Base-by-base conservation (phyloP, 2,113 vertebrate species). In the Phasianus colchicus region DNA sequence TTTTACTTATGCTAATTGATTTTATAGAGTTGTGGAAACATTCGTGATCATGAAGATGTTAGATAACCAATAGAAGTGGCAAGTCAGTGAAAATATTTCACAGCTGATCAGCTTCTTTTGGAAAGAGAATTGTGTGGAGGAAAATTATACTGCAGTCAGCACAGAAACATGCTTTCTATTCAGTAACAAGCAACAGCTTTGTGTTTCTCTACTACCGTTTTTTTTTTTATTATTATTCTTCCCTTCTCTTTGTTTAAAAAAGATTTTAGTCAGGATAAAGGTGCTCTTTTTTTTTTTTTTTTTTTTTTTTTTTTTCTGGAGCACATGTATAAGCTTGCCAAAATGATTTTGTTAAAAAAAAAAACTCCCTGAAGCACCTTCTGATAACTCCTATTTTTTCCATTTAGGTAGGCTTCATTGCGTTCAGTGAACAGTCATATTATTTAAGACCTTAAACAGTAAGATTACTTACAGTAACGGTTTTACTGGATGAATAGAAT, bases 41-140 rank as follows among this genome's bases (percentile, higher is more conserved):
- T 34, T 70, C 0, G 0, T 0, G 1, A 25, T 70, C 4, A 1
- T 79, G 74, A 65, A 79, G 73, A 50, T 0, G 3, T 47, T 57
- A 55, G 71, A 18, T 89, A 84, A 67, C 20, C 40, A 65, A 9
- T 45, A 78, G 55, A 83, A 65, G 17, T 36, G 29, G 34, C 13
- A 19, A 47, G 30, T 70, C 0, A 4, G 48, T 79, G 40, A 48
- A 75, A 75, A 6, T 65, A 72, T 89, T 91, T 88, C 83, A 17
- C 52, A 75, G 32, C 11, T 60, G 55, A 24, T 83, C 61, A 55
- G 6, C 52, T 83, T 64, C 36, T 90, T 91, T 54, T 86, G 38
- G 58, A 89, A 92, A 72, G 16, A 66, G 47, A 75, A 3, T 16
- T 67, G 5, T 34, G 9, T 80, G 13, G 36, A 85, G 75, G 60